Percentiles rank a stretch among this genome's conserved stretches.
These are phyloP conservation scores for Anoplopoma fimbria DNA, from an alignment of 2,113 vertebrate species.

Conservation along the genomic window DNA sequence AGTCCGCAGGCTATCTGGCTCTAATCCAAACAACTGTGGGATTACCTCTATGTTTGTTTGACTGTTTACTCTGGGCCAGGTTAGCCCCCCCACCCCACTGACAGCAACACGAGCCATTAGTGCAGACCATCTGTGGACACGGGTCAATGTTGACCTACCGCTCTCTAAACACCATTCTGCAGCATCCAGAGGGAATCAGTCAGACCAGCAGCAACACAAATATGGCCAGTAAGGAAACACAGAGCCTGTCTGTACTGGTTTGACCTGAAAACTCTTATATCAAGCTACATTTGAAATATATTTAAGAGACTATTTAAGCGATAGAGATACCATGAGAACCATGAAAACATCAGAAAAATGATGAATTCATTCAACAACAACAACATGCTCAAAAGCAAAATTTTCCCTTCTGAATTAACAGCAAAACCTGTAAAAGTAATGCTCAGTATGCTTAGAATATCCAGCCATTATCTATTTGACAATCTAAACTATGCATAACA, in stretches of 20 bases:
- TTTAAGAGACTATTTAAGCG: background rate
- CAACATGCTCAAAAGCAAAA: background rate
- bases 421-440: background rate
- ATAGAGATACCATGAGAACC: background rate
- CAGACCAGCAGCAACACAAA: constrained; percentile 46
- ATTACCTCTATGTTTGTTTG: constrained; percentile 73
- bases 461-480: background rate
- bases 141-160: constrained; percentile 70
- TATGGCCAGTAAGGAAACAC: constrained; percentile 10
- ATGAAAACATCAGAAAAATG: background rate
- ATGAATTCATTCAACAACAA: background rate
- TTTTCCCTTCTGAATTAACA: background rate
- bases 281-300: background rate
- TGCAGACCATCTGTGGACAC: constrained; percentile 75
- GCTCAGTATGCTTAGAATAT: background rate
- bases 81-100: constrained; percentile 25
- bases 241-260: background rate
- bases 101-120: constrained; percentile 67
- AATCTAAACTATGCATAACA: background rate
- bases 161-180: constrained; percentile 65
- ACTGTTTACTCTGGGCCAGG: constrained; percentile 68
- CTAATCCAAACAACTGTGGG: constrained; percentile 64
- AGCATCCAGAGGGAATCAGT: constrained; percentile 50
- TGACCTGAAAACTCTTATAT: background rate
- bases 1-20: constrained; percentile 47